Conservation (phyloP, 2,797 vertebrate genomes). For the Echiichthys vipera region DNA sequence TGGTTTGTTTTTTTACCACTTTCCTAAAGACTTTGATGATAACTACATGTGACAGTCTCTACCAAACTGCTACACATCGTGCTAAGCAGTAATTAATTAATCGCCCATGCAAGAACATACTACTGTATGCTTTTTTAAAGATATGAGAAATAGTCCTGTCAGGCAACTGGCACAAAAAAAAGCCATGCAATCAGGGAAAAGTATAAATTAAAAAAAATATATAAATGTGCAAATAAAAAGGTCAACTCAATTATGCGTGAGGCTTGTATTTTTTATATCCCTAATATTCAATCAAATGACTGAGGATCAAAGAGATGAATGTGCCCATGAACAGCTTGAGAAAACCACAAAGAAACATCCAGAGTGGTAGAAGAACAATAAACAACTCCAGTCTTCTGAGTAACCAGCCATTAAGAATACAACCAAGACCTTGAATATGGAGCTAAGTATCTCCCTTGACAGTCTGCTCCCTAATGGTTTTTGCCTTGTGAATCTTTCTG, state of each 20-base stretch:
- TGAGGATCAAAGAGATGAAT: not conserved
- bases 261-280: not conserved
- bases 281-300: not conserved
- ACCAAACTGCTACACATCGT: not conserved
- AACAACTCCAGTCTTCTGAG: conserved; percentile 30
- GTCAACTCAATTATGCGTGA: conserved; percentile 8
- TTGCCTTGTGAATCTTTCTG: conserved; percentile 64
- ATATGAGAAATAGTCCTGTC: not conserved
- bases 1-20: not conserved
- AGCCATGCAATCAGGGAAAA: not conserved
- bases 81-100: not conserved
- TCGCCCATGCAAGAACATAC: not conserved
- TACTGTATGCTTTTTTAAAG: not conserved
- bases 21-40: not conserved
- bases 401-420: conserved; percentile 56
- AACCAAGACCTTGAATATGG: conserved; percentile 46
- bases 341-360: conserved; percentile 10
- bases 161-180: not conserved
- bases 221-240: not conserved
- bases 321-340: not conserved
- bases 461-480: conserved; percentile 50
- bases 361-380: conserved; percentile 27
- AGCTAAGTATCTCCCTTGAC: conserved; percentile 49
- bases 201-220: not conserved
- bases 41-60: not conserved